phyloP scores from a whole-genome alignment of 1,140 invertebrate genomes.

The Limonius californicus region DNA sequence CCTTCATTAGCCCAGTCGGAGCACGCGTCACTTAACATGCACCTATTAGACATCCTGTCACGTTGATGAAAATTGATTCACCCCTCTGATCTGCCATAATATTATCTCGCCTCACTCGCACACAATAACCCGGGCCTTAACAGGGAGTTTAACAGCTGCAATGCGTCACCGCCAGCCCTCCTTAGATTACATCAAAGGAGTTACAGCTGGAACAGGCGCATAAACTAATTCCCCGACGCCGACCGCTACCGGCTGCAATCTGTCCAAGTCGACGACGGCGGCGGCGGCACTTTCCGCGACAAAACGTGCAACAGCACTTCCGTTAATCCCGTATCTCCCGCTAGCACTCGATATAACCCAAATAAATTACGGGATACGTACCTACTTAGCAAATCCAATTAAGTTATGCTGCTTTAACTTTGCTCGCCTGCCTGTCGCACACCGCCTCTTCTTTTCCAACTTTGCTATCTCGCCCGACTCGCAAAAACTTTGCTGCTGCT shows the following conservation, averaged over 20 bases:
- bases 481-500: background rate
- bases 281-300: background rate
- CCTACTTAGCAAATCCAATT: conserved; percentile 12
- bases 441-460: background rate
- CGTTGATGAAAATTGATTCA: conserved; percentile 36
- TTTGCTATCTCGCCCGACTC: background rate
- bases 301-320: background rate
- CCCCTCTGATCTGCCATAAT: conserved; percentile 31
- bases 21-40: conserved; percentile 32
- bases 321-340: conserved; percentile 4
- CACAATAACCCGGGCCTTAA: conserved; percentile 3
- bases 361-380: conserved; percentile 3
- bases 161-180: conserved; percentile 22
- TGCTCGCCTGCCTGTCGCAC: background rate
- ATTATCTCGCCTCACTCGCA: conserved; percentile 28
- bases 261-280: background rate
- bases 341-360: background rate
- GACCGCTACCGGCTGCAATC: conserved; percentile 4
- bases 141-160: conserved; percentile 22
- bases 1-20: conserved; percentile 30
- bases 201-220: background rate
- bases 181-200: conserved; percentile 19
- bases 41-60: conserved; percentile 36
- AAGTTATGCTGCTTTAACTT: conserved; percentile 7
- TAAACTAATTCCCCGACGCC: conserved; percentile 6